Base-by-base conservation (phyloP, 2,888 invertebrate species). In the Leucophenga maculata region DNA sequence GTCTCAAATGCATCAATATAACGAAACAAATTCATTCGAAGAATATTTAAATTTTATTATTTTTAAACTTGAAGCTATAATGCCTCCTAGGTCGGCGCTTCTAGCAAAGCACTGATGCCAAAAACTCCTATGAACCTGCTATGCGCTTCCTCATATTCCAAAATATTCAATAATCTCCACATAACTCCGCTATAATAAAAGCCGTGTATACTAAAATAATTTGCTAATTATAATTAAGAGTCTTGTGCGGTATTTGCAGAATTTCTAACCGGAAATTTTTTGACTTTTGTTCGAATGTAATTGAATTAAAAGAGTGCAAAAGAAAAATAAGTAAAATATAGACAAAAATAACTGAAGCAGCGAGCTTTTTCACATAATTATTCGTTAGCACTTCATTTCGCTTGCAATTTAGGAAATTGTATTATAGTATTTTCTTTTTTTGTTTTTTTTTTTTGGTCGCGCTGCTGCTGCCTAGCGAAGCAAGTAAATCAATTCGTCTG, bases 371-470 rank as follows among this genome's bases (percentile, higher is more conserved):
- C 62, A 46, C 62, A 64, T 48, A 46, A 64, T 64, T 64, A 64
- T 48, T n/a, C 44, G 62, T 64, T 64, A 64, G 62, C 62, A 64
- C 62, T 46, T 64, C 46, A 48, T 67, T 67, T 67, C 16, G 65
- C 72, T 67, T 59, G 68, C 70, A 60, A 75, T 79, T 83, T 82
- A 83, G 84, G 82, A 83, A 80, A 80, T 79, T 80, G 73, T 72
- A 46, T n/a, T 74, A 76, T 66, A 73, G 74, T 22, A 72, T 6
- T 13, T 6, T 18, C 16, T 52, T 52, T 6, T 60, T 20, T 74
- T 79, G 73, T n/a, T 74, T 9, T n/a, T 3, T 18, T 52, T 52
- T 52, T 16, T 54, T 54, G 20, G 54, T 54, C 54, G 54, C 22
- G 54, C 11, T 39, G 39, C 11, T 39, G 39, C 71, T 76, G 84